Evolutionary conservation across 2,797 vertebrate genomes (phyloP), one percentile per base, ranked within the genome.

Genomic region (Apogon hyalosoma): DNA sequence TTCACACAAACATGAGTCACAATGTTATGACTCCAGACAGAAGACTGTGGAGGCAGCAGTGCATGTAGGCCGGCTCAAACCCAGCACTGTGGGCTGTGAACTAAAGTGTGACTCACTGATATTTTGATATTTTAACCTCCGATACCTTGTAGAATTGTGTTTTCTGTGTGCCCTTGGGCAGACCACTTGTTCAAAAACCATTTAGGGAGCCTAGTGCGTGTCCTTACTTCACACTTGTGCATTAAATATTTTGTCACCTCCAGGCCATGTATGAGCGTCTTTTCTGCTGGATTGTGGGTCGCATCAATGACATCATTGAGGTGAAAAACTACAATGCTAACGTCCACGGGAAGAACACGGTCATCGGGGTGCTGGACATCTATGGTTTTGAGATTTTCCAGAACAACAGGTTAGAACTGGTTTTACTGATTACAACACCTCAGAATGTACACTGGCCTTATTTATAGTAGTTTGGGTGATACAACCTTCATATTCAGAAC

Each of bases 331-430:
- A 97, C 2, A 94, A 98, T 0, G 96, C 93, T 61, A 93, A 87
- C 2, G 52, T 98, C 51, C 98, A 98, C 1, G 97, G 98, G 49
- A 98, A 98, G 84, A 98, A 99, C 92, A 99, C 98, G 0, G 98
- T 99, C 60, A 99, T 99, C 9, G 98, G 97, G 0, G 98, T 99
- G 69, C 91, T 99, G 90, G 98, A 99, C 83, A 99, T 99, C 84
- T 99, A 99, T 2, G 98, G 98, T 11, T 99, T 99, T 57, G 98
- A 99, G 91, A 99, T 99, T 73, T 99, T 99, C 76, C 97, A 99
- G 87, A 99, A 96, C 82, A 99, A 99, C 94, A 99, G 98, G 98
- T 98, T 45, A 46, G 46, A 36, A 36, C 33, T 10, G 33, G 2
- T 36, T 36, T 31, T 31, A 31, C 28, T 31, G 28, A 31, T 31